Evolutionary conservation across 2,797 vertebrate species (phyloP).

Genomic region (Onychomys arenicola): DNA sequence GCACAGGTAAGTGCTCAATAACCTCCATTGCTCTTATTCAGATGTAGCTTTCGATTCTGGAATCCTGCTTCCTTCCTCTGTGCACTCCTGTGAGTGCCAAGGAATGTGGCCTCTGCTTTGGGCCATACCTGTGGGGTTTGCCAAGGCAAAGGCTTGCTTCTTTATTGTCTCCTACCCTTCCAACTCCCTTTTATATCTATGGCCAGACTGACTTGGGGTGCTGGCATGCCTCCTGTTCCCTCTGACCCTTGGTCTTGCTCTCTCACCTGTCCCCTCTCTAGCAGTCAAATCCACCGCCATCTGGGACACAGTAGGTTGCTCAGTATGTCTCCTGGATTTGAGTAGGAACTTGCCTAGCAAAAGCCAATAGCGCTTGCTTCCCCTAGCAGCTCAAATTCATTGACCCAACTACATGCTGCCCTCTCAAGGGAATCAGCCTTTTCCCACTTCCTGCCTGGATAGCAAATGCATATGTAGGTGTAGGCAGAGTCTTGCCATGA

Average conservation of each 20-base stretch:
- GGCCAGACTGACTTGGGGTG: not conserved
- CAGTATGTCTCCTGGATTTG: not conserved
- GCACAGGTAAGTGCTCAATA: no score
- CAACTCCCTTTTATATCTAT: not conserved
- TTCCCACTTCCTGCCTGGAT: not conserved
- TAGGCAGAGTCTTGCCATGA: not conserved
- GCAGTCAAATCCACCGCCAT: not conserved
- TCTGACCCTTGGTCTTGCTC: not conserved
- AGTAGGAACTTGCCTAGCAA: not conserved
- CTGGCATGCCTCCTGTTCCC: not conserved
- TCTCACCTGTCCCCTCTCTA: not conserved
- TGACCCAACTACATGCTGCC: not conserved
- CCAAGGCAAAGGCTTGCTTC: not conserved
- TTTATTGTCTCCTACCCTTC: not conserved
- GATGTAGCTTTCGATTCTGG: not conserved
- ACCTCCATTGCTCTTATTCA: not conserved
- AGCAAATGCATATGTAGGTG: not conserved
- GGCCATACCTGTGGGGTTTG: not conserved
- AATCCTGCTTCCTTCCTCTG: not conserved
- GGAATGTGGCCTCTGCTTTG: not conserved
- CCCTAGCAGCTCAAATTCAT: not conserved
- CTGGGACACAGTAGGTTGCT: not conserved
- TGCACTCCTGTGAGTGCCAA: not conserved
- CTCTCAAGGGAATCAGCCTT: not conserved
- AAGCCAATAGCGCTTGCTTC: not conserved